A percentile compares a stretch with the other conserved stretches of the same genome.
These are phyloP conservation scores for Laticauda laticaudata DNA, from an alignment of 2,113 vertebrate species.

Conservation along the genomic window DNA sequence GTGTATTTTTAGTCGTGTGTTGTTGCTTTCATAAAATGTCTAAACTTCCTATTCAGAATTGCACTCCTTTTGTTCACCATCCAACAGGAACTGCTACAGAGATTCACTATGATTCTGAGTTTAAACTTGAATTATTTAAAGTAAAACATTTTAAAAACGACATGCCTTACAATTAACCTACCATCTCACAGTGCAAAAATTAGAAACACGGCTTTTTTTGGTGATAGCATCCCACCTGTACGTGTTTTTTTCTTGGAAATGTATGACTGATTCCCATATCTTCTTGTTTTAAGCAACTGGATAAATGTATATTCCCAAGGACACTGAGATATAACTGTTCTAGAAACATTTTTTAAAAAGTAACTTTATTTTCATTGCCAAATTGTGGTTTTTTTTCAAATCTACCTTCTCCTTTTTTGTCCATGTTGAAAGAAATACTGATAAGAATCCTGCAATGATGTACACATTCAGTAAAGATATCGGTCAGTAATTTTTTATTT, in stretches of 20 bases:
- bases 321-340: not conserved
- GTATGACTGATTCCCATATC: not conserved
- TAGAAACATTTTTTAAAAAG: not conserved
- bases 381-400: not conserved
- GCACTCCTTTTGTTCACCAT: not conserved
- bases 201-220: not conserved
- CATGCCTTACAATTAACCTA: not conserved
- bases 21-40: not conserved
- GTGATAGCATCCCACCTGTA: not conserved
- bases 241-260: not conserved
- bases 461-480: too few relatives aligned
- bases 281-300: not conserved
- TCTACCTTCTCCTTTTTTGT: not conserved
- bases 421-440: not conserved
- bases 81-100: not conserved
- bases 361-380: not conserved
- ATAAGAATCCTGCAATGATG: not conserved
- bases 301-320: not conserved
- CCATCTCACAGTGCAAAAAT: not conserved
- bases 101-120: not conserved
- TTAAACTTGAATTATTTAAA: not conserved
- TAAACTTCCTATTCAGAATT: not conserved
- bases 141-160: not conserved
- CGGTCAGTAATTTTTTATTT: too few relatives aligned
- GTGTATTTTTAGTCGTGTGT: too few relatives aligned